Evolutionary conservation across 92 coral and sea anemone genomes (phyloP), one percentile per base, ranked within the genome.

Genomic region (Pocillopora grandis): DNA sequence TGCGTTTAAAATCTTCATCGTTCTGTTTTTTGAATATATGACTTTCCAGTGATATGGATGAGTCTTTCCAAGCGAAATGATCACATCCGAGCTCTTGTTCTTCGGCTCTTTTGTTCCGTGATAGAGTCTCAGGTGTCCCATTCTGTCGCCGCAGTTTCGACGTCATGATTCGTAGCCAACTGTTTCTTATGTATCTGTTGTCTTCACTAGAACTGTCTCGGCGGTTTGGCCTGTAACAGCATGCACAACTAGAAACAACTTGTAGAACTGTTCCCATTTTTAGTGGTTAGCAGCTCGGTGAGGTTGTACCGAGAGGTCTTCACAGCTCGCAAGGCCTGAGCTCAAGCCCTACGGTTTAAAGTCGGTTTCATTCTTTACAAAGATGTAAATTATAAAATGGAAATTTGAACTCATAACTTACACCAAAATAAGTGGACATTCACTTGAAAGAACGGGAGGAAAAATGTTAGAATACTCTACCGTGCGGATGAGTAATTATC

Each of bases 41-140:
- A 76, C 60, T 76, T 76, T 59, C 27, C 31, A 16, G 12, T 76
- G 66, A 37, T 68, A 23, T 35, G n/a, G 52, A 10, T 42, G 78
- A 27, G 49, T 75, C n/a, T 12, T 33, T 31, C 10, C 65, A 59
- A 12, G 64, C 78, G 20, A 75, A 49, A 12, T 75, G 62, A 13
- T 75, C 78, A 75, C 23, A 21, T 75, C 78, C 64, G 48, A 23
- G 49, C 55, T 58, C 77, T 58, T 73, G 62, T 20, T 36, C 77
- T 20, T 35, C 23, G 36, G 33, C 18, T n/a, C 35, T 37, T 19
- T 73, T 73, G 23, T 73, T 36, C 59, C 57, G 59, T 56, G 77
- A 56, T 1, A 73, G 77, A 31, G 77, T 73, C 77, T 12, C 10
- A 6, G 77, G 55, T 12, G 77, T 52, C 62, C 36, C 11, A 55